Evolutionary conservation across 2,888 invertebrate species (phyloP).

Genomic region (Boloria selene): DNA sequence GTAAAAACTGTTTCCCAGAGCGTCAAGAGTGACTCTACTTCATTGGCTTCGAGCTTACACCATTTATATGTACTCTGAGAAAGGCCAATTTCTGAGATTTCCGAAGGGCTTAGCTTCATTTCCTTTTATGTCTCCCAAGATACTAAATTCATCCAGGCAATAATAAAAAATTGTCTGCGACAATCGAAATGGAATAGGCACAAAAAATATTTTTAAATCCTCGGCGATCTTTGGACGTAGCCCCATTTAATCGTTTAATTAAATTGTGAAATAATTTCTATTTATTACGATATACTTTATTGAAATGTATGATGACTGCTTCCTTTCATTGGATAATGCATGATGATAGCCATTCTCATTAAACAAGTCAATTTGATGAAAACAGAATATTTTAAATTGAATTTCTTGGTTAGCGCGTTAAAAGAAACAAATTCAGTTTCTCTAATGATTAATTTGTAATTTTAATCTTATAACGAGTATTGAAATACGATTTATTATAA

Average conservation of each 20-base stretch:
- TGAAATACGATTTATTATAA: too few species aligned
- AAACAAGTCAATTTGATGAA: too few species aligned
- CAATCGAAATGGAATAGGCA: constrained; percentile 46
- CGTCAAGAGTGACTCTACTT: constrained; percentile 66
- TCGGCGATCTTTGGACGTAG: not conserved
- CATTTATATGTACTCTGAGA: constrained; percentile 76
- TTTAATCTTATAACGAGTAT: too few species aligned
- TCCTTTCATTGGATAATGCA: too few species aligned
- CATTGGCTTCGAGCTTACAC: constrained; percentile 65
- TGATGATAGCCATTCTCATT: too few species aligned
- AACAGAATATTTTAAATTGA: too few species aligned
- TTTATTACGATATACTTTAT: not conserved
- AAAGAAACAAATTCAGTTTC: too few species aligned
- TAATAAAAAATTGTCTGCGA: constrained; percentile 77
- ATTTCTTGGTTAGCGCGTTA: too few species aligned
- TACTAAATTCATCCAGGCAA: constrained; percentile 76
- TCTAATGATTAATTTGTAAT: too few species aligned
- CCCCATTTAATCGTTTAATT: constrained; percentile 1
- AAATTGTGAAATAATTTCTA: not conserved
- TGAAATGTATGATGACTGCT: too few species aligned
- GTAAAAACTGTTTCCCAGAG: constrained; percentile 71
- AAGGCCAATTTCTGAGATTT: constrained; percentile 80
- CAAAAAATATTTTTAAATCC: constrained; percentile 18
- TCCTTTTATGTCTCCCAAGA: constrained; percentile 82
- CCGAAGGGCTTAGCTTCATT: constrained; percentile 82